These are phyloP conservation scores for Platycheirus rosarum DNA, from an alignment of 2,888 invertebrate genomes.

Conservation along the genomic window DNA sequence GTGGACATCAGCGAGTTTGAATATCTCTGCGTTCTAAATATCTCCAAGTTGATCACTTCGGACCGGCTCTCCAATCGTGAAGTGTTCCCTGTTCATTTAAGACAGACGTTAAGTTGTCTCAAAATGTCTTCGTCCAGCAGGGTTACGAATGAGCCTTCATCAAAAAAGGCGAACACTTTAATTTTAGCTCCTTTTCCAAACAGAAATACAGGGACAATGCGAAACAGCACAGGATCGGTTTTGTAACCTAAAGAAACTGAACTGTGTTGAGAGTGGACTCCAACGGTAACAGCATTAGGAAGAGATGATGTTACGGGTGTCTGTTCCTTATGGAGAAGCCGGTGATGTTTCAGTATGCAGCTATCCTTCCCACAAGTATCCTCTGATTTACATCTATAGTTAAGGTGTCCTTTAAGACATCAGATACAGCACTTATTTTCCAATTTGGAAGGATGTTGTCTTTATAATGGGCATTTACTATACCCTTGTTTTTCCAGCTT, in stretches of 20 bases:
- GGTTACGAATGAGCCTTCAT: background rate
- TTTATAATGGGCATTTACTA: constrained; percentile 6
- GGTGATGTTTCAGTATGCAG: constrained; percentile 25
- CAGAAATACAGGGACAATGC: background rate
- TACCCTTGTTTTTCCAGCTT: constrained; percentile 15
- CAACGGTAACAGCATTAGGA: background rate
- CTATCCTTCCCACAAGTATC: constrained; percentile 23
- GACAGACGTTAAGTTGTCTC: background rate
- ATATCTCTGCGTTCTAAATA: constrained; percentile 9
- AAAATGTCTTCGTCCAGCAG: background rate
- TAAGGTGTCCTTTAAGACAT: constrained; percentile 15
- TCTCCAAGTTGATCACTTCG: constrained; percentile 1
- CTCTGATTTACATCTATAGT: constrained; percentile 11
- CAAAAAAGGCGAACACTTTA: background rate
- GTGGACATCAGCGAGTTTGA: background rate
- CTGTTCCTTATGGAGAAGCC: constrained; percentile 22
- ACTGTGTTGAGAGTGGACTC: background rate
- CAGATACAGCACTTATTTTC: constrained; percentile 24
- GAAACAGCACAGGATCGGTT: background rate
- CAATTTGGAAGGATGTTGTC: background rate
- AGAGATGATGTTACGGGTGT: too few species aligned
- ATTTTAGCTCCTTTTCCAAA: background rate
- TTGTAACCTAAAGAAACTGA: background rate
- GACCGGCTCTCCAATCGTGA: background rate
- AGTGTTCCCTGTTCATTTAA: constrained; percentile 4